Percentiles rank a stretch among this genome's conserved stretches.
Conservation (phyloP, 37 sponge, comb jelly and placozoan genomes). For the Spongilla lacustris region DNA sequence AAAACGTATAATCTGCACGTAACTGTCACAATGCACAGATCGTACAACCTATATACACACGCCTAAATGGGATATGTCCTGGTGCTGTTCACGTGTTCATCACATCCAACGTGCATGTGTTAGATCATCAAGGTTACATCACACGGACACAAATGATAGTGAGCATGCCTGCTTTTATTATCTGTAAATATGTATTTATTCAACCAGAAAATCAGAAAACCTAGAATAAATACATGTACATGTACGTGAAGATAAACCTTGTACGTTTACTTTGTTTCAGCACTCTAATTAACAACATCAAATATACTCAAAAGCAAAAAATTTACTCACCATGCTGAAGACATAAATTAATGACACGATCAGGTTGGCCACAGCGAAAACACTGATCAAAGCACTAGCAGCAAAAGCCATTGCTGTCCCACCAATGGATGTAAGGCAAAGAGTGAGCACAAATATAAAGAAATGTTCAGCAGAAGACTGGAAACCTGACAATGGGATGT, state of each 20-base stretch:
- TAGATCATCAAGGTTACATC: background rate
- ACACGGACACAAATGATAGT: no score
- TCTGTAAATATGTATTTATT: no score
- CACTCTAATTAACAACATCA: no score
- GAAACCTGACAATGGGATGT: conserved; percentile 27
- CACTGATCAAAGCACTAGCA: conserved; percentile 62
- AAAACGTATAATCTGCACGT: background rate
- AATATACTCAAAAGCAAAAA: no score
- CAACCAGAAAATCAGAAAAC: no score
- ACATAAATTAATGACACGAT: conserved; percentile 60
- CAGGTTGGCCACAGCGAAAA: conserved; percentile 56
- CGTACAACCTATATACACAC: background rate
- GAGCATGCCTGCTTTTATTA: no score
- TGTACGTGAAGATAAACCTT: no score
- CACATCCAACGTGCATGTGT: background rate
- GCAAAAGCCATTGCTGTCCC: conserved; percentile 55
- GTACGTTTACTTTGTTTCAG: no score
- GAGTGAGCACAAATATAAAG: conserved; percentile 59
- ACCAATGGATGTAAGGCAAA: conserved; percentile 55
- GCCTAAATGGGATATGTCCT: background rate
- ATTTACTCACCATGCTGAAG: conserved; percentile 48
- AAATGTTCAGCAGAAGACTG: conserved; percentile 35
- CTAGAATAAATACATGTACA: no score
- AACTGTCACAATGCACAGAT: background rate
- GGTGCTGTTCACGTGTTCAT: background rate